Evolutionary conservation across 2,113 vertebrate species (phyloP).

Genomic region (Zapornia atra): DNA sequence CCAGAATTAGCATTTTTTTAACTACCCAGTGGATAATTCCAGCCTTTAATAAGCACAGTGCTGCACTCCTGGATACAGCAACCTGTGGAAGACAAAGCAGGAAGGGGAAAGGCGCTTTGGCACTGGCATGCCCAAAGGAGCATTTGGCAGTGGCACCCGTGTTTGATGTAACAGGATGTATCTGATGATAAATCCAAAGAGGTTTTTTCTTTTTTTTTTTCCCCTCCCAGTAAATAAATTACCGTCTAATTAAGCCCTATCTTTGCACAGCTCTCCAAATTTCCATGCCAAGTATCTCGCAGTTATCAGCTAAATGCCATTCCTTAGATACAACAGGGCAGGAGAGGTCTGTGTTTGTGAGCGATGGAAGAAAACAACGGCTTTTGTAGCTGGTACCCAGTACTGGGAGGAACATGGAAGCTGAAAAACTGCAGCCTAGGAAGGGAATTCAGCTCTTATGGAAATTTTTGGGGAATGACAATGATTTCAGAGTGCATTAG

Average conservation of each 20-base stretch:
- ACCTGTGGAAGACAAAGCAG: slow-evolving; percentile 5
- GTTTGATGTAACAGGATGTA: not conserved
- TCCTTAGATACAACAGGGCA: not conserved
- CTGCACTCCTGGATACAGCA: not conserved
- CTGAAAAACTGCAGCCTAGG: not conserved
- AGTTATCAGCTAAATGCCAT: not conserved
- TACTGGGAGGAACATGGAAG: not conserved
- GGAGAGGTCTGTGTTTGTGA: not conserved
- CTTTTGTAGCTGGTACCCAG: not conserved
- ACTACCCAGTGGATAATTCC: slow-evolving; percentile 21
- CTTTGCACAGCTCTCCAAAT: not conserved
- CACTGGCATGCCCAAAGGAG: not conserved
- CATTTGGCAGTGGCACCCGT: not conserved
- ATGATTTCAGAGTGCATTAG: not conserved
- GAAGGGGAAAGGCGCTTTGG: not conserved
- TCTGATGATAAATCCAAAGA: not conserved
- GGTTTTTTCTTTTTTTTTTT: not conserved
- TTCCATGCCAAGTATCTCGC: not conserved
- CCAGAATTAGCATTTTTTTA: slow-evolving; percentile 11
- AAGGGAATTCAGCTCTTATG: not conserved
- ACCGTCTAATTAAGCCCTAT: slow-evolving; percentile 3
- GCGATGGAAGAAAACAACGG: not conserved
- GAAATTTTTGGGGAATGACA: not conserved
- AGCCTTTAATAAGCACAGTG: not conserved
- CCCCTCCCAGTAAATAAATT: not conserved